These are phyloP conservation scores for Gobio gobio DNA, from an alignment of 2,113 vertebrate species.

Conservation along the genomic window DNA sequence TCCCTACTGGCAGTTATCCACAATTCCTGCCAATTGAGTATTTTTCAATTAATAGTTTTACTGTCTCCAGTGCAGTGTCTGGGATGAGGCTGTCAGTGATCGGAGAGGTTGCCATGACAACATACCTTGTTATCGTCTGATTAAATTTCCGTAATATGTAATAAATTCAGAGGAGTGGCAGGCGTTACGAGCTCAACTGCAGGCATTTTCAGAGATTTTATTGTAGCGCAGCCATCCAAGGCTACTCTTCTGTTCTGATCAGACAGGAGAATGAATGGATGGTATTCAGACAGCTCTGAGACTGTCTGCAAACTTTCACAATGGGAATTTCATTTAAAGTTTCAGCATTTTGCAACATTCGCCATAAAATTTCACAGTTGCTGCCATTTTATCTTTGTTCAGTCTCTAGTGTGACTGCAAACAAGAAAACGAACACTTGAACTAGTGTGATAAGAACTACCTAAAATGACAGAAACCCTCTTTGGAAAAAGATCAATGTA, in stretches of 20 bases:
- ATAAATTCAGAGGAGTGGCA: conserved; percentile 1
- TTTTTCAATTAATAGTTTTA: conserved; percentile 35
- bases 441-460: too few relatives aligned
- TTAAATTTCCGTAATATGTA: conserved; percentile 29
- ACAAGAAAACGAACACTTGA: neutral
- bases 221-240: conserved; percentile 2
- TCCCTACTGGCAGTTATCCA: conserved; percentile 6
- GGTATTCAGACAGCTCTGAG: neutral
- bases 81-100: conserved; percentile 1
- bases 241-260: conserved; percentile 3
- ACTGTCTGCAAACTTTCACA: conserved; percentile 31
- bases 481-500: too few relatives aligned
- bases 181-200: neutral
- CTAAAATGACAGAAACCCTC: too few relatives aligned
- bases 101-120: conserved; percentile 41
- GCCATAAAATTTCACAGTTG: conserved; percentile 20
- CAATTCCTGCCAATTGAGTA: conserved; percentile 5
- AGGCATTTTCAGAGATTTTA: neutral
- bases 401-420: conserved; percentile 23
- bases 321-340: conserved; percentile 40
- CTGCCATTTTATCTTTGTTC: conserved; percentile 1
- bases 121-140: conserved; percentile 17
- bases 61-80: conserved; percentile 3
- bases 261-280: neutral
- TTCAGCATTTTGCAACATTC: conserved; percentile 29